Percentiles rank a stretch among this genome's conserved stretches.
phyloP scores from a whole-genome alignment of 2,888 invertebrate genomes.

The Lydus trimaculatus region DNA sequence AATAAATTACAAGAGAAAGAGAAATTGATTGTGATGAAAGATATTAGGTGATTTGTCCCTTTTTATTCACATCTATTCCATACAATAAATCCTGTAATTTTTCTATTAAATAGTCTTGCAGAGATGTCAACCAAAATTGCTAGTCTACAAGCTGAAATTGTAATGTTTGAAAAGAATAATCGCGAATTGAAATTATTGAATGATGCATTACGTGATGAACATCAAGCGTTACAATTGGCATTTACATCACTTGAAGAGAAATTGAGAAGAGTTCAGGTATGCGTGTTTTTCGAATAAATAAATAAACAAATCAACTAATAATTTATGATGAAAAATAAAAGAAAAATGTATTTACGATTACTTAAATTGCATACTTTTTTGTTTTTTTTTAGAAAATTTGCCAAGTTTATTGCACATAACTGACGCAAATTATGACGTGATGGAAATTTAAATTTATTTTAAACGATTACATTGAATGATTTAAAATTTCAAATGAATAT shows the following conservation, averaged over 20 bases:
- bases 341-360: no score
- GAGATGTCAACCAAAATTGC: slow-evolving; percentile 73
- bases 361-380: no score
- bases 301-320: no score
- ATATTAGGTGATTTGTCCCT: slow-evolving; percentile 66
- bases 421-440: background rate
- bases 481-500: no score
- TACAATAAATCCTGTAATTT: no score
- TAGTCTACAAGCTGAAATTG: slow-evolving; percentile 75
- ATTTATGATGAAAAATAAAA: background rate
- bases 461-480: background rate
- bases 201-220: slow-evolving; percentile 91
- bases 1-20: slow-evolving; percentile 85
- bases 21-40: slow-evolving; percentile 75
- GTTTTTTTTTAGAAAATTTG: no score
- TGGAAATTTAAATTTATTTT: background rate
- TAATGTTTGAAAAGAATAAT: slow-evolving; percentile 74
- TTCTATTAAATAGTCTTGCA: slow-evolving; percentile 68
- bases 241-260: slow-evolving; percentile 91
- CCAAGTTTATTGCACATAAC: background rate
- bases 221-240: slow-evolving; percentile 91
- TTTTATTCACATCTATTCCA: no score
- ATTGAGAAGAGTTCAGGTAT: slow-evolving; percentile 80
- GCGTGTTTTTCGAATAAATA: background rate
- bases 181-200: slow-evolving; percentile 82